Conservation (phyloP, 1,140 invertebrate species). For the Drosophila saltans region DNA sequence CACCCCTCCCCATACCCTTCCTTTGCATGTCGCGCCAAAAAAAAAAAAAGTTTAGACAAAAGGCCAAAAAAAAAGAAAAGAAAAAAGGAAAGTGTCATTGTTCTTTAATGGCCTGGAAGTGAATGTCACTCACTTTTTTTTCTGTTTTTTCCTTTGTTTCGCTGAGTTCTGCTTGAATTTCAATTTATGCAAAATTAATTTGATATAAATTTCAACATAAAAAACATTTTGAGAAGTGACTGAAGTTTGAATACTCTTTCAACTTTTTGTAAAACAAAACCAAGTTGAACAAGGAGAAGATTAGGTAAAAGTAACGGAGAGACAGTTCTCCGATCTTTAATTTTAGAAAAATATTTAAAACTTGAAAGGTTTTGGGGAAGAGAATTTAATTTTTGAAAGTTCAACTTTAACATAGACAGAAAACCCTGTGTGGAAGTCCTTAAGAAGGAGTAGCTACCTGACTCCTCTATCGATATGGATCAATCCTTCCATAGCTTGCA, state of each 20-base stretch:
- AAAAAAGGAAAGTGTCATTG: constrained; percentile 41
- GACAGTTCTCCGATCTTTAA: too few relatives aligned
- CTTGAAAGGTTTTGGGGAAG: too few relatives aligned
- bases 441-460: too few relatives aligned
- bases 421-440: too few relatives aligned
- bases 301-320: not conserved
- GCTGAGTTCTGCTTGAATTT: constrained; percentile 32
- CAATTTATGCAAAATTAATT: constrained; percentile 45
- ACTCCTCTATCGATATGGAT: too few relatives aligned
- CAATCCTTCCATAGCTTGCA: too few relatives aligned
- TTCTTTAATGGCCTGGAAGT: constrained; percentile 53
- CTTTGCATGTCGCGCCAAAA: not conserved
- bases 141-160: constrained; percentile 8
- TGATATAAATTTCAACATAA: constrained; percentile 4
- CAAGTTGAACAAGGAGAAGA: not conserved
- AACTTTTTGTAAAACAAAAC: not conserved
- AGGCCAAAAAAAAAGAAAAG: constrained; percentile 15
- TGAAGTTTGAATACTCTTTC: not conserved
- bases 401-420: too few relatives aligned
- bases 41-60: constrained; percentile 6
- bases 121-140: constrained; percentile 34
- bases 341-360: too few relatives aligned
- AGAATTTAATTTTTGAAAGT: too few relatives aligned
- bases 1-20: not conserved
- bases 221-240: not conserved